phyloP scores from a whole-genome alignment of 2,113 vertebrate species.

The Nothoprocta perdicaria region DNA sequence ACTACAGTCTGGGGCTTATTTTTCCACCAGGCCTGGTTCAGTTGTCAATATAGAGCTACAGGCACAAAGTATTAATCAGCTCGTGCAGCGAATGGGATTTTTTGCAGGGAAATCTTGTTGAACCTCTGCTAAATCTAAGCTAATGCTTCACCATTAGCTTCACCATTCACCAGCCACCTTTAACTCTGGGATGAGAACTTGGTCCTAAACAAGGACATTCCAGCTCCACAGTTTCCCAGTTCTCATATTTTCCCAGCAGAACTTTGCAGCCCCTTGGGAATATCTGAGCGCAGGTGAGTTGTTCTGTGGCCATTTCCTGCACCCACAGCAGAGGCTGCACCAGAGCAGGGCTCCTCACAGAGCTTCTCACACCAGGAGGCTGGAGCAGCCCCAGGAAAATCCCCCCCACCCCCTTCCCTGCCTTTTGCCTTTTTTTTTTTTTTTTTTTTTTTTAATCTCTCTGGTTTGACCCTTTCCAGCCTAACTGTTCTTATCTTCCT shows the following conservation, averaged over 20 bases:
- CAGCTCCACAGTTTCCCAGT: not conserved
- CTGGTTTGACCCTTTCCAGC: too few species aligned
- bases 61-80: not conserved
- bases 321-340: rapidly evolving
- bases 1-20: not conserved
- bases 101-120: not conserved
- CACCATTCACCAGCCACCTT: too few species aligned
- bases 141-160: not conserved
- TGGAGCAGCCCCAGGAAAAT: too few species aligned
- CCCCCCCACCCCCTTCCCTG: too few species aligned
- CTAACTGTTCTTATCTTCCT: not conserved
- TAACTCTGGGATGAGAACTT: not conserved
- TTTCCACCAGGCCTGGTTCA: not conserved
- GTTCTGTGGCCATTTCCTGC: too few species aligned
- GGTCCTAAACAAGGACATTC: not conserved
- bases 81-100: not conserved
- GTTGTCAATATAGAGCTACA: not conserved
- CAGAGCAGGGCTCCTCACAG: not conserved
- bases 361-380: too few species aligned
- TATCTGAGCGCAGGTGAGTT: not conserved
- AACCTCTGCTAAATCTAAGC: not conserved
- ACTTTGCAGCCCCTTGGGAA: not conserved
- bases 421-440: too few species aligned
- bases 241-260: not conserved
- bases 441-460: not conserved